A percentile compares a stretch with the other conserved stretches of the same genome.
phyloP scores from a whole-genome alignment of 2,113 vertebrate genomes.

The Hepsetus odoe region DNA sequence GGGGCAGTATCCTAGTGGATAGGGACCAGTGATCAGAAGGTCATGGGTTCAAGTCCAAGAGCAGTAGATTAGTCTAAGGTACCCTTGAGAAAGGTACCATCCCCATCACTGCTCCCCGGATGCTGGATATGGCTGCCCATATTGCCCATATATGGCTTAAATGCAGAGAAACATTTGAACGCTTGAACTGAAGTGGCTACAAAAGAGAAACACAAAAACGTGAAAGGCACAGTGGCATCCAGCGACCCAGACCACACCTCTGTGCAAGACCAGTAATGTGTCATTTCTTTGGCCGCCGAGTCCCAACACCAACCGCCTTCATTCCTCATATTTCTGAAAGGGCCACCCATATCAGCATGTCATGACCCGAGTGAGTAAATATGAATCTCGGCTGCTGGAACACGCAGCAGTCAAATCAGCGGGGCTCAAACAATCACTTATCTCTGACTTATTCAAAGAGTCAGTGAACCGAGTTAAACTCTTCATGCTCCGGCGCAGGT shows the following conservation, averaged over 20 bases:
- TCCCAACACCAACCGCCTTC: neutral
- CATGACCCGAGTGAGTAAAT: neutral
- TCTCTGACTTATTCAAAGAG: conserved; percentile 51
- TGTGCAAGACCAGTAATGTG: neutral
- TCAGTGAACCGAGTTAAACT: conserved; percentile 38
- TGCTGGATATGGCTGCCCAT: no score
- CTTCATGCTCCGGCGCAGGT: conserved; percentile 21
- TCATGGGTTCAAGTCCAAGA: no score
- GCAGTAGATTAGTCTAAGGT: no score
- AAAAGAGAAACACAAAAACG: no score
- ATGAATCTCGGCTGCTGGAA: neutral
- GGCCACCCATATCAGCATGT: neutral
- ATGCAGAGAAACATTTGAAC: no score
- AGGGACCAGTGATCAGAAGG: no score
- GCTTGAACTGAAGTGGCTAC: no score
- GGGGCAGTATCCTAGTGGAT: no score
- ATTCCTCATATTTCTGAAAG: neutral
- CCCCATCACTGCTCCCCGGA: no score
- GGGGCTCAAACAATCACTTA: conserved; percentile 60
- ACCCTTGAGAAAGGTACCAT: no score
- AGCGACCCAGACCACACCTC: neutral
- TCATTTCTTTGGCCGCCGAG: neutral
- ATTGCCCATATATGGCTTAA: no score
- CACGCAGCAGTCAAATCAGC: conserved; percentile 8
- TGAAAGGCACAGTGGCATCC: no score